These are phyloP conservation scores for Chrysodeixis includens DNA, from an alignment of 2,888 invertebrate genomes.

Conservation along the genomic window DNA sequence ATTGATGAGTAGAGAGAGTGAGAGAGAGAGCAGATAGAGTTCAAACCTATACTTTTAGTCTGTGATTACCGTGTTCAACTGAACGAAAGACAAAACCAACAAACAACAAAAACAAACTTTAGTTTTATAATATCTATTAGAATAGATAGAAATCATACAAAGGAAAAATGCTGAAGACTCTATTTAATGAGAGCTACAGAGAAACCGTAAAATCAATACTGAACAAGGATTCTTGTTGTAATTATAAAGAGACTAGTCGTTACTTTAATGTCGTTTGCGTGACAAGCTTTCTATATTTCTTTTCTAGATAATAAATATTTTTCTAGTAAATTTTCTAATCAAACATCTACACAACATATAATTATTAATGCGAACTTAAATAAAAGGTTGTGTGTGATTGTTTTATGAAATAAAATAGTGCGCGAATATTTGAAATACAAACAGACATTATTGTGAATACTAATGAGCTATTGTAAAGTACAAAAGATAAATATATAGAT, in stretches of 20 bases:
- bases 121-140: no score
- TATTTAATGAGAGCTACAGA: not conserved
- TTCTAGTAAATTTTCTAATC: not conserved
- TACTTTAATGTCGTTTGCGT: not conserved
- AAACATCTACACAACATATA: not conserved
- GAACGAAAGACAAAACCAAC: no score
- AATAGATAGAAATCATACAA: not conserved
- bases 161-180: not conserved
- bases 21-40: no score
- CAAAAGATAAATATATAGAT: not conserved
- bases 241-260: constrained; percentile 1
- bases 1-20: no score
- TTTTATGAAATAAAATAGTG: not conserved
- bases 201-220: not conserved
- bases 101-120: no score
- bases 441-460: not conserved
- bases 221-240: not conserved
- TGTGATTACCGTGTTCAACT: no score
- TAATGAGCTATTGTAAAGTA: not conserved
- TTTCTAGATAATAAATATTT: not conserved
- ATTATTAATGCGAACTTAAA: not conserved
- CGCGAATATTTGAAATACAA: not conserved
- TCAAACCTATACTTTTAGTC: no score
- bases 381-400: not conserved
- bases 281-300: not conserved